Conservation (phyloP, 2,888 invertebrate species). For the Graphium colonna region DNA sequence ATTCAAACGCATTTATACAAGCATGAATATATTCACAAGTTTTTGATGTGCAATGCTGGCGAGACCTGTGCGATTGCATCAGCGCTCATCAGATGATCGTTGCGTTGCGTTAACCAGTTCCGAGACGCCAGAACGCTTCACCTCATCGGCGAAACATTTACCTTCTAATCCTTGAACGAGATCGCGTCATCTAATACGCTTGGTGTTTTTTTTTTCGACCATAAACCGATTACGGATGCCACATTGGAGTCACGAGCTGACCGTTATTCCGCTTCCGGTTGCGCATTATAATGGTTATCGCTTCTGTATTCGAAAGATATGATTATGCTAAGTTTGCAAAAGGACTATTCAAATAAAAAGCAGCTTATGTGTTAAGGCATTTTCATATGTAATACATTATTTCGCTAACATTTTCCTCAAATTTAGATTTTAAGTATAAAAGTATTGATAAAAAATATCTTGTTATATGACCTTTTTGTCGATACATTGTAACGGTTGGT, state of each 20-base stretch:
- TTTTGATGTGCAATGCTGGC: too few species aligned
- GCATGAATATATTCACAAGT: too few species aligned
- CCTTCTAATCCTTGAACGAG: constrained; percentile 22
- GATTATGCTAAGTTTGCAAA: not conserved
- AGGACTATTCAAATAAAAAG: too few species aligned
- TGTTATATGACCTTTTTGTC: too few species aligned
- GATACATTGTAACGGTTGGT: too few species aligned
- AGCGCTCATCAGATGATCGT: not conserved
- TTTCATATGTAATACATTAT: too few species aligned
- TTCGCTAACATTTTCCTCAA: too few species aligned
- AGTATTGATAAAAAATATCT: too few species aligned
- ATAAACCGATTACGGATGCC: constrained; percentile 13
- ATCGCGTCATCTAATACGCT: constrained; percentile 14
- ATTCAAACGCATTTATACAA: too few species aligned
- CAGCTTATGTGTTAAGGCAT: too few species aligned
- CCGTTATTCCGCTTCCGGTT: constrained; percentile 27
- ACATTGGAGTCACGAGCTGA: constrained; percentile 25
- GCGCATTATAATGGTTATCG: constrained; percentile 20
- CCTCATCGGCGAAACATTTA: constrained; percentile 15
- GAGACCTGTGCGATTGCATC: not conserved
- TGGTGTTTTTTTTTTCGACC: constrained; percentile 13
- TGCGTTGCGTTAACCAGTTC: constrained; percentile 11
- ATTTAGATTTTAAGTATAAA: too few species aligned
- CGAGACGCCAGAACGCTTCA: not conserved
- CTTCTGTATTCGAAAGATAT: constrained; percentile 18